These are phyloP conservation scores for Atlantisia rogersi DNA, from an alignment of 2,113 vertebrate species.

Conservation along the genomic window DNA sequence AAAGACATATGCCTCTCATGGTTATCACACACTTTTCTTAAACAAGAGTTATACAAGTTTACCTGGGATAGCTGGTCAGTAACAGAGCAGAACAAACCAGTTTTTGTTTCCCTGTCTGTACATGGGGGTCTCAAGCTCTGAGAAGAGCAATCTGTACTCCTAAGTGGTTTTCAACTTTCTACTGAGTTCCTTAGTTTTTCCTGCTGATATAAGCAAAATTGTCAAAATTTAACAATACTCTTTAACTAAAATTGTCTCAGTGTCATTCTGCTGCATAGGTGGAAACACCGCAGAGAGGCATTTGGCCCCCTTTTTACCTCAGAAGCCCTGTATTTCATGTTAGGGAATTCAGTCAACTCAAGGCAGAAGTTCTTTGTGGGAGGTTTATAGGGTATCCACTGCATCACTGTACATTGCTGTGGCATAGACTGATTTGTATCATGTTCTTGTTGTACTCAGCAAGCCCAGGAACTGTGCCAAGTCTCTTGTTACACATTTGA, in stretches of 20 bases:
- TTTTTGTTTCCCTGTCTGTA: background rate
- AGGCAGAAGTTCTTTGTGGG: background rate
- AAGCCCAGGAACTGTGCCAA: background rate
- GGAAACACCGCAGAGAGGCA: background rate
- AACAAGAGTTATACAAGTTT: background rate
- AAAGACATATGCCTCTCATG: background rate
- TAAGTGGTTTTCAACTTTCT: background rate
- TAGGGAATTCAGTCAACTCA: background rate
- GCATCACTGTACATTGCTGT: background rate
- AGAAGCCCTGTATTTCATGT: background rate
- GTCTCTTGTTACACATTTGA: background rate
- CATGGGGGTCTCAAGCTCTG: background rate
- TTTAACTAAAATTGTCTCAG: background rate
- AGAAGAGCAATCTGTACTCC: background rate
- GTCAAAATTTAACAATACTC: background rate
- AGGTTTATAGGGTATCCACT: background rate
- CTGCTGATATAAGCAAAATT: background rate
- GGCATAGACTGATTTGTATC: background rate
- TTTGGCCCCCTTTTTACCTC: background rate
- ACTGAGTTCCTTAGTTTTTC: background rate
- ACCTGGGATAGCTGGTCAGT: background rate
- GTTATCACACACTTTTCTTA: background rate
- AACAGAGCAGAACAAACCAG: background rate
- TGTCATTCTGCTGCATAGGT: background rate
- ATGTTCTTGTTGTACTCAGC: background rate